phyloP scores from a whole-genome alignment of 2,888 invertebrate species.

The Cryptocephalus primarius region DNA sequence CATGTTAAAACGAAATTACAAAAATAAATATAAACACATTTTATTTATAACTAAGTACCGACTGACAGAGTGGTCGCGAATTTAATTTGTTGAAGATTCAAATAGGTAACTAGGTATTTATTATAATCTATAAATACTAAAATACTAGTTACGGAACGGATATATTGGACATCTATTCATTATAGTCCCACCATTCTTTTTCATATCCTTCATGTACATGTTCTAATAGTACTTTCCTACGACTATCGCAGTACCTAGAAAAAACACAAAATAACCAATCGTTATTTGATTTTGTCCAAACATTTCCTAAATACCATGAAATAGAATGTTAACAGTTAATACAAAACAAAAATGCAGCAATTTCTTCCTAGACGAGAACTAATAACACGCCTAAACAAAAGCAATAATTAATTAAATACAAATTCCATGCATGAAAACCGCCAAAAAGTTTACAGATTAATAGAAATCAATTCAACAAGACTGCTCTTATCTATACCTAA shows the following conservation, averaged over 20 bases:
- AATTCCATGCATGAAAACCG: too few species aligned
- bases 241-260: constrained; percentile 91
- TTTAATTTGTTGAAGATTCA: neutral
- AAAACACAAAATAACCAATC: too few species aligned
- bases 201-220: constrained; percentile 99
- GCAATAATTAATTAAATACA: too few species aligned
- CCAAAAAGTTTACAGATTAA: too few species aligned
- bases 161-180: constrained; percentile 50
- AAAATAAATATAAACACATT: constrained; percentile 8
- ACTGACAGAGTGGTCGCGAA: constrained; percentile 3
- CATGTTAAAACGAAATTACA: constrained; percentile 3
- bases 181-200: constrained; percentile 96
- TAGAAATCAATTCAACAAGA: too few species aligned
- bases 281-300: too few species aligned
- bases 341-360: too few species aligned
- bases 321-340: too few species aligned
- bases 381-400: too few species aligned
- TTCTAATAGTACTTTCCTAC: constrained; percentile 88
- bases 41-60: constrained; percentile 10
- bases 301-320: too few species aligned
- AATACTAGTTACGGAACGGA: constrained; percentile 21
- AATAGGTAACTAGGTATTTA: constrained; percentile 23
- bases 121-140: constrained; percentile 16
- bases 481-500: too few species aligned
- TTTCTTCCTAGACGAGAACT: too few species aligned